Percentiles rank a stretch among this genome's conserved stretches.
Conservation (phyloP, 2,888 invertebrate genomes). For the Acrobasis repandana region DNA sequence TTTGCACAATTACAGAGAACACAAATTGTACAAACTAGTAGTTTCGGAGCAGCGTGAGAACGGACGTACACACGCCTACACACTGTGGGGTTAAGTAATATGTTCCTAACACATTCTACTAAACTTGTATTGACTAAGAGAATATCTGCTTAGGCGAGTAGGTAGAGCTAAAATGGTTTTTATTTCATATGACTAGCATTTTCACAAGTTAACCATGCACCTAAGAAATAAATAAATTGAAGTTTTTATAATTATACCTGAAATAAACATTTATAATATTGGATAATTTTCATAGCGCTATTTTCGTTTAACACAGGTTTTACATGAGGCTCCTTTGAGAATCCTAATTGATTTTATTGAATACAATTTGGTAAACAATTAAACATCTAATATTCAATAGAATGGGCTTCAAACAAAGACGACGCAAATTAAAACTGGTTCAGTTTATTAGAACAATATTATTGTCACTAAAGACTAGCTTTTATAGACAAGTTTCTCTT, state of each 20-base stretch:
- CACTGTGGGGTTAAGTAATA: constrained; percentile 11
- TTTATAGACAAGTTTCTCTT: no score
- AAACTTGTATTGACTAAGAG: constrained; percentile 12
- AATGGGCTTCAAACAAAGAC: neutral
- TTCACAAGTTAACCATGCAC: no score
- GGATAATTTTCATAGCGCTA: no score
- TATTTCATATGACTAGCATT: no score
- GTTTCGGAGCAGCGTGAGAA: constrained; percentile 15
- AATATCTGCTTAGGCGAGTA: neutral
- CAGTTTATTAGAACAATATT: neutral
- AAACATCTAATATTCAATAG: neutral
- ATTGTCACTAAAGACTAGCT: neutral
- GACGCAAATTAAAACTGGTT: neutral
- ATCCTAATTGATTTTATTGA: neutral
- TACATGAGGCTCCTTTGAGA: no score
- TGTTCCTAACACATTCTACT: constrained; percentile 13
- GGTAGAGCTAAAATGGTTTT: no score
- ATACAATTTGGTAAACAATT: neutral
- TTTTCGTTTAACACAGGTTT: no score
- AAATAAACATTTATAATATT: no score
- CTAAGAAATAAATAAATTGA: no score
- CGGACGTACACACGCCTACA: constrained; percentile 9
- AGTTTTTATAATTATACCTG: no score
- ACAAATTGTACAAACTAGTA: constrained; percentile 18
- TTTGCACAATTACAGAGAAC: neutral